Percentiles rank a stretch among this genome's conserved stretches.
Conservation (phyloP, 2,888 invertebrate species). For the Agonum fuliginosum region DNA sequence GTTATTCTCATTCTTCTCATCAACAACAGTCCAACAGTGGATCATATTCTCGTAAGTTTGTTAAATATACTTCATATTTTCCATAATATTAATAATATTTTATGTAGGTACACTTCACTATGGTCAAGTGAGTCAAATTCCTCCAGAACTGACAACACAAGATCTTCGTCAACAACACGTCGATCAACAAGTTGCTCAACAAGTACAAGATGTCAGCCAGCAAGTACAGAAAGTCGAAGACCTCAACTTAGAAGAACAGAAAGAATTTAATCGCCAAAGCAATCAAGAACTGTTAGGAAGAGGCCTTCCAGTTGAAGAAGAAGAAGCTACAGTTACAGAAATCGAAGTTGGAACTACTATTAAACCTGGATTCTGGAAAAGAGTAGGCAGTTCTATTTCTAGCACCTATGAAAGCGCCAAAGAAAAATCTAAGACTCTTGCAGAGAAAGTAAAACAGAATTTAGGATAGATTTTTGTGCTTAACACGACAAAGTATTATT, state of each 20-base stretch:
- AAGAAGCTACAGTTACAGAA: slow-evolving; percentile 58
- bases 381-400: slow-evolving; percentile 74
- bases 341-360: slow-evolving; percentile 57
- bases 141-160: slow-evolving; percentile 53
- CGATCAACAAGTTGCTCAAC: slow-evolving; percentile 58
- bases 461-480: slow-evolving; percentile 60
- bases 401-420: slow-evolving; percentile 74
- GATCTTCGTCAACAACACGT: slow-evolving; percentile 56
- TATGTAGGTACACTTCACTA: slow-evolving; percentile 28
- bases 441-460: slow-evolving; percentile 65
- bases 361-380: slow-evolving; percentile 76
- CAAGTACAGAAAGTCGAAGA: slow-evolving; percentile 54
- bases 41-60: neutral
- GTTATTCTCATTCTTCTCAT: neutral
- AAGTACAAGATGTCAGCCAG: slow-evolving; percentile 61
- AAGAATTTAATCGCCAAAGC: slow-evolving; percentile 62
- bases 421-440: slow-evolving; percentile 74
- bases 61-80: neutral
- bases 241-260: slow-evolving; percentile 45
- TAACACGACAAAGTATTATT: slow-evolving; percentile 10
- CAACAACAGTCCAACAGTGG: slow-evolving; percentile 1
- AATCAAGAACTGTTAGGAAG: slow-evolving; percentile 54
- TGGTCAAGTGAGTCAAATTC: slow-evolving; percentile 40
- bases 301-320: slow-evolving; percentile 55
- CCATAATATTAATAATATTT: neutral